phyloP scores from a whole-genome alignment of 2,888 invertebrate genomes.

The Leucoma salicis region DNA sequence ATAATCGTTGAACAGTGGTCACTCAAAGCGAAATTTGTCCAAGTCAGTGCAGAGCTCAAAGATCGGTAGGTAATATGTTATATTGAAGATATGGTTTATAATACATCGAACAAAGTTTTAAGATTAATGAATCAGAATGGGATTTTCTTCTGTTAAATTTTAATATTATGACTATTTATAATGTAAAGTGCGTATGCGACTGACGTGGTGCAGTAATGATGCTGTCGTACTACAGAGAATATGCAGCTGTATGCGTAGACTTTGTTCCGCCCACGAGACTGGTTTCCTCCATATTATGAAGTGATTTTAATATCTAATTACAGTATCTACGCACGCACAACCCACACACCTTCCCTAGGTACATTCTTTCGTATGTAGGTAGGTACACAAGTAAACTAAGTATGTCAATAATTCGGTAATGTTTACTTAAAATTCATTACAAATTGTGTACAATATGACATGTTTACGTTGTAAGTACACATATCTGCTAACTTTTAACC shows the following conservation, averaged over 20 bases:
- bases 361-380: constrained; percentile 60
- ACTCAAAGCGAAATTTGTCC: too few relatives aligned
- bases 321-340: constrained; percentile 49
- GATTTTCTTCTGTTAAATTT: too few relatives aligned
- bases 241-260: constrained; percentile 57
- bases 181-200: constrained; percentile 48
- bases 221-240: constrained; percentile 48
- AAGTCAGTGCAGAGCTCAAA: too few relatives aligned
- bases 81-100: too few relatives aligned
- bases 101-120: too few relatives aligned
- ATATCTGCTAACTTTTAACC: constrained; percentile 5
- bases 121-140: too few relatives aligned
- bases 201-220: constrained; percentile 47
- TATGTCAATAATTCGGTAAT: constrained; percentile 46
- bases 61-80: too few relatives aligned
- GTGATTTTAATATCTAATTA: constrained; percentile 75
- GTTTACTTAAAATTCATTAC: constrained; percentile 33
- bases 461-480: not conserved
- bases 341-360: constrained; percentile 61
- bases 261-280: constrained; percentile 66
- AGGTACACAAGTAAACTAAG: constrained; percentile 50
- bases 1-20: too few relatives aligned
- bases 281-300: constrained; percentile 64
- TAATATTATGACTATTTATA: too few relatives aligned
- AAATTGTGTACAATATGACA: constrained; percentile 8